A percentile compares a stretch with the other conserved stretches of the same genome.
Evolutionary conservation across 2,888 invertebrate genomes (phyloP).

Genomic region (Rhaphigaster nebulosa): DNA sequence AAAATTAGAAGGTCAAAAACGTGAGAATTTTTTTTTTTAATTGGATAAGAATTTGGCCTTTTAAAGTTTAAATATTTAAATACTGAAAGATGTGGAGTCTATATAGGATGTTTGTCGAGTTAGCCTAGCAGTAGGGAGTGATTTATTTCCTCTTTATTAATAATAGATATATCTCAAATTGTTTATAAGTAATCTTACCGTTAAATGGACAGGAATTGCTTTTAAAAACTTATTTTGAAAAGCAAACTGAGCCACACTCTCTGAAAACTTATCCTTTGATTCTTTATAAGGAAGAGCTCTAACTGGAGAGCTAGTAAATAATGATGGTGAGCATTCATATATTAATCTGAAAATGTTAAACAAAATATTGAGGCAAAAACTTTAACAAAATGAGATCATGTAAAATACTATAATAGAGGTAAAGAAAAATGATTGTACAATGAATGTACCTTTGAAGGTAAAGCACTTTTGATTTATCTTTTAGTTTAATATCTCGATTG

Average conservation of each 20-base stretch:
- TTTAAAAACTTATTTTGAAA: conserved; percentile 38
- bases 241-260: conserved; percentile 44
- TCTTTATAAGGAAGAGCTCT: neutral
- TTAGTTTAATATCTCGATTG: neutral
- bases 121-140: no score
- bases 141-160: neutral
- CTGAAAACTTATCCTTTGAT: conserved; percentile 31
- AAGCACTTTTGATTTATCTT: neutral
- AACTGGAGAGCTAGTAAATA: neutral
- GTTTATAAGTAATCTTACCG: neutral
- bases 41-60: no score
- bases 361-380: neutral
- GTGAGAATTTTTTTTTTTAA: no score
- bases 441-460: neutral
- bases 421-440: neutral
- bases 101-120: neutral
- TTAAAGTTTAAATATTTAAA: neutral
- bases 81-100: neutral
- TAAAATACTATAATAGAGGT: neutral
- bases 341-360: neutral
- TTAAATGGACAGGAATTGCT: neutral
- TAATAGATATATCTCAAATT: neutral
- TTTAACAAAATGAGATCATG: neutral
- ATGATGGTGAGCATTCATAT: conserved; percentile 13
- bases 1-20: no score